Evolutionary conservation across 2,888 invertebrate genomes (phyloP).

Genomic region (Leistus spinibarbis): DNA sequence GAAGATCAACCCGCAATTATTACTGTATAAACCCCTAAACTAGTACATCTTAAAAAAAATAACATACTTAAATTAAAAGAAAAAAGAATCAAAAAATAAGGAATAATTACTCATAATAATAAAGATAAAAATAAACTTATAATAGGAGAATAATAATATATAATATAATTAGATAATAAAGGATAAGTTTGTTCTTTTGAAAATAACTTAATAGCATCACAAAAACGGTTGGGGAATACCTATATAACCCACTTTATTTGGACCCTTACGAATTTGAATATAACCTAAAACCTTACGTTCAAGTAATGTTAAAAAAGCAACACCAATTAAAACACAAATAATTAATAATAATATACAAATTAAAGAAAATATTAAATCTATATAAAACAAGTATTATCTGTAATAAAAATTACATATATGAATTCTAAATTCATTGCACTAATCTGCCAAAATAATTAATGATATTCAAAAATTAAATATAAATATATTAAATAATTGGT

Average conservation of each 20-base stretch:
- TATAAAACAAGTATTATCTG: conserved; percentile 62
- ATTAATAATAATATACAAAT: conserved; percentile 59
- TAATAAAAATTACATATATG: conserved; percentile 64
- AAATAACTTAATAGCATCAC: conserved; percentile 76
- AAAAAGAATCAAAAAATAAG: conserved; percentile 62
- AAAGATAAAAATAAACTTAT: conserved; percentile 66
- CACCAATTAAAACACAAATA: conserved; percentile 65
- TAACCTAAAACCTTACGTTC: conserved; percentile 71
- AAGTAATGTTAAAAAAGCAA: conserved; percentile 63
- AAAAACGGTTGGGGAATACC: conserved; percentile 73
- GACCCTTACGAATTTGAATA: conserved; percentile 76
- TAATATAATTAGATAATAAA: conserved; percentile 64
- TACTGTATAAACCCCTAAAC: conserved; percentile 68
- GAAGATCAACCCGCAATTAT: conserved; percentile 71
- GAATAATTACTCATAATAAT: conserved; percentile 65
- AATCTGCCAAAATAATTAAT: conserved; percentile 67
- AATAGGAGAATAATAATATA: conserved; percentile 67
- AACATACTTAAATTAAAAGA: conserved; percentile 66
- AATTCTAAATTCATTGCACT: conserved; percentile 75
- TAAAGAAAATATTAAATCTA: conserved; percentile 58
- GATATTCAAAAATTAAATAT: conserved; percentile 56
- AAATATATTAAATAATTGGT: conserved; percentile 65
- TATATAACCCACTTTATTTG: conserved; percentile 70
- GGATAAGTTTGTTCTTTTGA: conserved; percentile 67
- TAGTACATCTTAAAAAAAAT: conserved; percentile 70